Base-by-base conservation (phyloP, 2,113 vertebrate genomes). In the Entelurus aequoreus region DNA sequence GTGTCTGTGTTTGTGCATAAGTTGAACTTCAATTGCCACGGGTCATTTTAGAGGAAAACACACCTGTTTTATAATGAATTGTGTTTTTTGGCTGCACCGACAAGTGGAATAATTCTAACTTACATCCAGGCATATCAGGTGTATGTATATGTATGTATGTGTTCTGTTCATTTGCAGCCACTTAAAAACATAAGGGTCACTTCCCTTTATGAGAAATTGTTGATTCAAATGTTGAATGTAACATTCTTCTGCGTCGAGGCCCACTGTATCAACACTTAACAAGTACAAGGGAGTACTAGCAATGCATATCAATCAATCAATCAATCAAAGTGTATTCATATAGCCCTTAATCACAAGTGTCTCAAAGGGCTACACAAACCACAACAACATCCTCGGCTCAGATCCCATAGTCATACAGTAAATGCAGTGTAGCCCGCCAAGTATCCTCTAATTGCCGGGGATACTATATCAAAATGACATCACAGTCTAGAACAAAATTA, bases 41-140 rank as follows among this genome's bases (percentile, higher is more conserved):
- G 66, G 70, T 85, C 50, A 71, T 73, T 69, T 73, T 74, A 69
- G 49, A 60, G 65, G 44, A 74, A 80, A 84, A 80, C 72, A 82
- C 77, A 82, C 73, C 81, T 80, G 77, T 52, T 75, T 71, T 66
- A 70, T 68, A 77, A 87, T 69, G 69, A 69, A 69, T 71, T 87
- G 69, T 79, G 48, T 63, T 66, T 64, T 70, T 83, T 84, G 75
- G 75, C 75, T 8, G 40, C 35, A 67, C 21, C 58, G 74, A 11
- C 61, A 64, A 66, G 65, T 68, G 37, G 58, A 55, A 28, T 21
- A 60, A 63, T 54, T 37, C 46, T 5, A 62, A 42, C 60, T 59
- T 44, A 59, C 64, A 40, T 46, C 6, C 44, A 48, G 16, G 28
- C 50, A 19, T 16, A 46, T 57, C 55, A 57, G 55, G 55, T 57